Percentiles rank a stretch among this genome's conserved stretches.
These are phyloP conservation scores for Cassiopea andromeda DNA, from an alignment of 30 jellyfish, hydroid and myxozoan genomes.

Conservation along the genomic window DNA sequence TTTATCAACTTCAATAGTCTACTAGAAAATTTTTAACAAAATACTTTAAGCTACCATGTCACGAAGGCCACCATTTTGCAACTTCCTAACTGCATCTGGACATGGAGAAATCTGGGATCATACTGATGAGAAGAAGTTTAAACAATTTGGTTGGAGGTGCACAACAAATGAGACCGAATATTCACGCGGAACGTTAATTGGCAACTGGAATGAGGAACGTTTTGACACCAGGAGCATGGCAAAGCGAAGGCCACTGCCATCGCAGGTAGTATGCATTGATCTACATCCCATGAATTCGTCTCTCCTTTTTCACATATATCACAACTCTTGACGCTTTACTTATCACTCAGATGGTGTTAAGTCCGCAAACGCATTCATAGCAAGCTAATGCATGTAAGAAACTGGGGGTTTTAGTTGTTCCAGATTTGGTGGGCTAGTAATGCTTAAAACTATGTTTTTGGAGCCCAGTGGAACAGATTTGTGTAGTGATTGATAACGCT, in stretches of 20 bases:
- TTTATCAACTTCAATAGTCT: background rate
- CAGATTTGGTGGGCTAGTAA: too few species aligned
- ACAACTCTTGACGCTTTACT: too few species aligned
- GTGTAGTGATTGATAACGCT: too few species aligned
- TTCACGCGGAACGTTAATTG: slow-evolving; percentile 75
- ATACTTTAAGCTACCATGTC: slow-evolving; percentile 31
- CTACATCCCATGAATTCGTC: too few species aligned
- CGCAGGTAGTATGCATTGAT: slow-evolving; percentile 59
- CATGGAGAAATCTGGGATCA: slow-evolving; percentile 91
- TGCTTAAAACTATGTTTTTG: too few species aligned
- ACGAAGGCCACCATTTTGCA: slow-evolving; percentile 77
- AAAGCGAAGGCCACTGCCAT: slow-evolving; percentile 72
- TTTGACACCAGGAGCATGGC: slow-evolving; percentile 75
- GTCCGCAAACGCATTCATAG: too few species aligned
- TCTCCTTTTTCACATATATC: too few species aligned
- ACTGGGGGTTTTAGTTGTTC: too few species aligned
- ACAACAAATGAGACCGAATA: slow-evolving; percentile 89
- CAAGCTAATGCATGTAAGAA: too few species aligned
- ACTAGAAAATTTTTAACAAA: too few species aligned
- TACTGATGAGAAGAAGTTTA: slow-evolving; percentile 79
- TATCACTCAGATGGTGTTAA: too few species aligned
- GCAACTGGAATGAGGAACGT: slow-evolving; percentile 93
- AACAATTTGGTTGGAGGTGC: slow-evolving; percentile 96
- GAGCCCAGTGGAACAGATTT: too few species aligned
- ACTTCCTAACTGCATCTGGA: slow-evolving; percentile 83